These are phyloP conservation scores for Anser brachyrhynchus DNA, from an alignment of 2,113 vertebrate genomes.

Conservation along the genomic window DNA sequence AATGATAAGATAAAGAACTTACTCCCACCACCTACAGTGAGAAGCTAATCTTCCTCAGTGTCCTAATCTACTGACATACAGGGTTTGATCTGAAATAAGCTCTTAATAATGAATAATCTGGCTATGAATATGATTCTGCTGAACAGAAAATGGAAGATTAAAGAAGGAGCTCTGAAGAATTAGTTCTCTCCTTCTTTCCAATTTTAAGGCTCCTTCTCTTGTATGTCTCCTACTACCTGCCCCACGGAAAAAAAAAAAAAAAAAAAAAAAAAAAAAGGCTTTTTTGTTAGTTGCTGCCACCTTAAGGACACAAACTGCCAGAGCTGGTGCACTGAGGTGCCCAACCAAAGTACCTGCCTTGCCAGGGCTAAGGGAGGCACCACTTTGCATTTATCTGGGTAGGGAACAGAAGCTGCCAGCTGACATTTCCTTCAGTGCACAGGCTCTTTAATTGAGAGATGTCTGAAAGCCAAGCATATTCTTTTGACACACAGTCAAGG, in stretches of 20 bases:
- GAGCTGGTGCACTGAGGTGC: not conserved
- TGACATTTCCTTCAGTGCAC: not conserved
- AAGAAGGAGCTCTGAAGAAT: conserved; percentile 40
- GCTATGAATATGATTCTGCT: conserved; percentile 61
- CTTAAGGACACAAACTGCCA: conserved; percentile 14
- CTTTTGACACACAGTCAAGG: not conserved
- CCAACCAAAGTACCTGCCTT: not conserved
- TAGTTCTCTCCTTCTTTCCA: not conserved
- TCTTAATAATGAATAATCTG: conserved; percentile 79
- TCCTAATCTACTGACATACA: conserved; percentile 75
- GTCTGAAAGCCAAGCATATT: not conserved
- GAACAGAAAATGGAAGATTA: conserved; percentile 75
- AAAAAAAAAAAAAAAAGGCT: not conserved
- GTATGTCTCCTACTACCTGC: fast-evolving
- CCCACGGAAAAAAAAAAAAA: not conserved
- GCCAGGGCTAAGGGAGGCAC: not conserved
- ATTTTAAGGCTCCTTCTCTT: not conserved
- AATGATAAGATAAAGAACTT: conserved; percentile 78
- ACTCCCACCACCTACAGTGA: conserved; percentile 60
- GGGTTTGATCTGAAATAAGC: conserved; percentile 72
- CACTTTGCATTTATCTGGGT: not conserved
- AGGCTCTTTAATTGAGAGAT: not conserved
- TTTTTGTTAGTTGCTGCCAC: conserved; percentile 50
- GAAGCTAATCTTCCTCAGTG: conserved; percentile 69
- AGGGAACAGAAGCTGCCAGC: not conserved